Evolutionary conservation across 2,797 vertebrate species (phyloP), one percentile per base, ranked within the genome.

Genomic region (Semaprochilodus insignis): DNA sequence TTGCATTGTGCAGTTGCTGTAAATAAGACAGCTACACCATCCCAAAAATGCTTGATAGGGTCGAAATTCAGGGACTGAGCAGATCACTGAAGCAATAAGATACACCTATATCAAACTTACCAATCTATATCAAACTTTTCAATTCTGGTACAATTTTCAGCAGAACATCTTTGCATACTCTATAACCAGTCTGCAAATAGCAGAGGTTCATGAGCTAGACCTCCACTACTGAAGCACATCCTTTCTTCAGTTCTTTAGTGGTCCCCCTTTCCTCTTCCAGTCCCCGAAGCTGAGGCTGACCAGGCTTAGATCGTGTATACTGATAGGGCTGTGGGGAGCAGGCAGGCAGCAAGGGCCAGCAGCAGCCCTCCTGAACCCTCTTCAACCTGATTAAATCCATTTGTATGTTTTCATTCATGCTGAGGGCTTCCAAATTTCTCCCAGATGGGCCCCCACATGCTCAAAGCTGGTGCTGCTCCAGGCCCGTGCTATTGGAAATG

Each of bases 401-500:
- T 86, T 86, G 82, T 80, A 84, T 82, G 79, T 81, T 78, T 73
- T 0, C 1, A 77, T 71, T 83, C 60, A 85, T 72, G 82, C 76
- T 88, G 77, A 77, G 85, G 81, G 62, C 83, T 83, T 87, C 84
- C 91, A 87, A 88, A 91, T 88, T 90, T 91, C 92, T 92, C 89
- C 90, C 93, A 1, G 82, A 90, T 92, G 94, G 90, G 85, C 34
- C 83, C 65, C 72, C 52, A 67, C 83, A 66, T 60, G 79, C 79
- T 78, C 83, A 85, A 78, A 85, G 74, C 57, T 23, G 16, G 21
- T 54, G 65, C 75, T 78, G 81, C 74, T 83, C 66, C 40, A 63
- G 66, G 75, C 48, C 79, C 34, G 34, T 51, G 31, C 71, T 80
- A 59, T 86, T 83, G 66, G 78, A 75, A 83, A 81, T 65, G 81